Percentiles rank a stretch among this genome's conserved stretches.
These are phyloP conservation scores for Sula dactylatra DNA, from an alignment of 2,113 vertebrate genomes.

Conservation along the genomic window DNA sequence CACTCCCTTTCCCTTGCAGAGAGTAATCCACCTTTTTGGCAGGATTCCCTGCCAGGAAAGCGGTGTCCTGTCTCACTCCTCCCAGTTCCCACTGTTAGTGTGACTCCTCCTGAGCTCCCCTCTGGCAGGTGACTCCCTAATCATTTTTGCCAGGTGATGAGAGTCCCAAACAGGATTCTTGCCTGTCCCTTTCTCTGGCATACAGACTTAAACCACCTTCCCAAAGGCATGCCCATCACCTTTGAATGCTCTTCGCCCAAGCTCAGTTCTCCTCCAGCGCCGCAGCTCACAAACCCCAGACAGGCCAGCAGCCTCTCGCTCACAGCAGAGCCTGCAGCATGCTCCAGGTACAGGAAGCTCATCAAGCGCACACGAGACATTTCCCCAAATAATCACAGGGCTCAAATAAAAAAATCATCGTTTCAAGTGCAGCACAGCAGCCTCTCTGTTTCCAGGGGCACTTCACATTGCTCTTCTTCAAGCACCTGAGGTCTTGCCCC, in stretches of 20 bases:
- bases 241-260: background rate
- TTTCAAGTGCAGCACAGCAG: background rate
- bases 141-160: background rate
- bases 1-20: background rate
- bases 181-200: background rate
- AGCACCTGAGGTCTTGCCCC: background rate
- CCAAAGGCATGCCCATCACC: background rate
- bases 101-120: background rate
- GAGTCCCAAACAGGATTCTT: background rate
- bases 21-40: background rate
- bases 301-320: background rate
- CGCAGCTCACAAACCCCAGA: rapidly evolving
- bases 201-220: background rate
- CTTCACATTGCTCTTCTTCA: background rate
- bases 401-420: background rate
- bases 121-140: background rate
- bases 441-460: background rate
- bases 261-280: no score
- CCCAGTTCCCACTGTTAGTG: background rate
- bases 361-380: background rate
- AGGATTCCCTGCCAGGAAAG: background rate
- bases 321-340: background rate
- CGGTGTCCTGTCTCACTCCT: background rate
- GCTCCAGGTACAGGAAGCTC: background rate
- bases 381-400: background rate